Base-by-base conservation (phyloP, 2,888 invertebrate genomes). In the Resseliella maxima region DNA sequence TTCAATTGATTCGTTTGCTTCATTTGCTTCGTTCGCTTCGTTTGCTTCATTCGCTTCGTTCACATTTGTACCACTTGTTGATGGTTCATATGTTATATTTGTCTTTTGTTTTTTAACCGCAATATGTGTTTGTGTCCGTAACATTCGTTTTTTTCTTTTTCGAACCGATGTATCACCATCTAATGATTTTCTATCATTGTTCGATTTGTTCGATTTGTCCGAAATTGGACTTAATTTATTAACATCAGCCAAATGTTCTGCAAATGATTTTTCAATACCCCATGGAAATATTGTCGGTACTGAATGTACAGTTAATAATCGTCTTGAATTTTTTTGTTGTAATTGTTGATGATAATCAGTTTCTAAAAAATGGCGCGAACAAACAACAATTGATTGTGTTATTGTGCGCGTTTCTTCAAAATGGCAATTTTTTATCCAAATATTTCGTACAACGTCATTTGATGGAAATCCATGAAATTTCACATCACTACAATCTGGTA, bases 391-490 rank as follows among this genome's bases (percentile, higher is more conserved):
- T 87, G 93, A 92, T 89, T 93, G 93, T 81, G 92, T 92, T 36
- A 92, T 92, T 88, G 92, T 92, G 87, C 92, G 92, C 87, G 92
- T 92, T 59, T 90, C 89, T 85, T 92, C 92, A 85, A 93, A 92
- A 46, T 92, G 93, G 88, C 95, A 94, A 88, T 94, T 92, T n/a
- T 91, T 91, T 86, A 94, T 91, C 95, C 95, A 96, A 89, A 92
- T 92, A 85, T 92, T 92, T 86, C 93, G 92, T 87, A 94, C 92
- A 87, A 91, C 91, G 35, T 91, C 89, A 89, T 95, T 94, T 90
- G 94, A 93, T 1, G 95, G 95, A 89, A 95, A 94, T 88, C 94
- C 95, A 90, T 96, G 95, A 89, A 94, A 94, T 54, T 95, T 95
- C 50, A 95, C 94, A 87, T 95, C 95, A 88, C 92, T 91, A 89